These are phyloP conservation scores for Tachysurus vachellii DNA, from an alignment of 2,113 vertebrate species.

Conservation along the genomic window DNA sequence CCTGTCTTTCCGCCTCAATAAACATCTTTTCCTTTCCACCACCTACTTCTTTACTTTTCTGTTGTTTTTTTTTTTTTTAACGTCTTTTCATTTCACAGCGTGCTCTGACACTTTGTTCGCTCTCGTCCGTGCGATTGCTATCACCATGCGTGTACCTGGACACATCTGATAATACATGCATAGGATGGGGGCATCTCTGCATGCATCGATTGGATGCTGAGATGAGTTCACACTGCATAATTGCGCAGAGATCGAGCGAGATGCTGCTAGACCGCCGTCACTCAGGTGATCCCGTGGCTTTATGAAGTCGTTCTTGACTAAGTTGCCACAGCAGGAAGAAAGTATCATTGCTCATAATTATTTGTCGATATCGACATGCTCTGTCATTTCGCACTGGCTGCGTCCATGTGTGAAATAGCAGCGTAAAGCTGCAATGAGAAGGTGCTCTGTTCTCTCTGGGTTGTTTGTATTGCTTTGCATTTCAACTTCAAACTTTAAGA, in stretches of 20 bases:
- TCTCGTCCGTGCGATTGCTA: slow-evolving; percentile 28
- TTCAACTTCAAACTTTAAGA: not conserved
- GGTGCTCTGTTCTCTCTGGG: slow-evolving; percentile 21
- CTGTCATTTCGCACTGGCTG: slow-evolving; percentile 69
- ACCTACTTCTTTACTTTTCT: not conserved
- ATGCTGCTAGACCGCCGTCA: slow-evolving; percentile 38
- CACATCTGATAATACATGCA: slow-evolving; percentile 46
- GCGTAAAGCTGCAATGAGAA: slow-evolving; percentile 60
- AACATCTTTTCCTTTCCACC: slow-evolving; percentile 12
- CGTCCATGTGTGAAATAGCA: slow-evolving; percentile 79
- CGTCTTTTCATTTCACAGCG: slow-evolving; percentile 29
- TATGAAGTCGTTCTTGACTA: slow-evolving; percentile 60
- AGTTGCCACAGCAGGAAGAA: slow-evolving; percentile 62
- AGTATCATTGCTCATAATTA: slow-evolving; percentile 71
- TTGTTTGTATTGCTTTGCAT: slow-evolving; percentile 25
- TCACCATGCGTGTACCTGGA: slow-evolving; percentile 11
- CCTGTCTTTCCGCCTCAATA: not conserved
- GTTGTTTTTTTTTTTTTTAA: not conserved
- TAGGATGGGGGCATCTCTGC: slow-evolving; percentile 39
- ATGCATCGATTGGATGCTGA: slow-evolving; percentile 39
- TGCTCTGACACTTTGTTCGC: slow-evolving; percentile 17
- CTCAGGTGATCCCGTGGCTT: slow-evolving; percentile 36
- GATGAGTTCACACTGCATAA: slow-evolving; percentile 52
- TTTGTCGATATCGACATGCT: slow-evolving; percentile 75
- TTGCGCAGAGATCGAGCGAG: slow-evolving; percentile 33